phyloP scores from a whole-genome alignment of 2,888 invertebrate species.

The Drosophila tripunctata region DNA sequence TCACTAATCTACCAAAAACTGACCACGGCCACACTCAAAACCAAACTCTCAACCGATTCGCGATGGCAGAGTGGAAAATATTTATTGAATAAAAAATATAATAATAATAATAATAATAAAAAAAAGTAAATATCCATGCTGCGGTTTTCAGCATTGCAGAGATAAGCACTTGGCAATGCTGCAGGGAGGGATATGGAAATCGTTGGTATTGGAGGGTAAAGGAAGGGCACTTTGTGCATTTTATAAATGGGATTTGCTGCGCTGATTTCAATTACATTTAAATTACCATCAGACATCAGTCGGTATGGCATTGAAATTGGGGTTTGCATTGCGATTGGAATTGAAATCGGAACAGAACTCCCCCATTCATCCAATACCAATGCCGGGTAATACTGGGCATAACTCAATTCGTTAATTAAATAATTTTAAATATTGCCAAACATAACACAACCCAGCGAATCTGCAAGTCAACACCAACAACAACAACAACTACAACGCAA shows the following conservation, averaged over 20 bases:
- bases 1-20: conserved; percentile 54
- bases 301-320: too few species aligned
- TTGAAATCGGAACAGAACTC: not conserved
- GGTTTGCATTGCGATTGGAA: too few species aligned
- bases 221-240: conserved; percentile 6
- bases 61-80: conserved; percentile 16
- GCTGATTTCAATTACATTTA: conserved; percentile 76
- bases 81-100: not conserved
- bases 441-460: conserved; percentile 45
- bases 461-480: conserved; percentile 14
- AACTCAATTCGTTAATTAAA: conserved; percentile 79
- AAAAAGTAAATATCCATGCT: conserved; percentile 6
- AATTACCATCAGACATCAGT: conserved; percentile 54
- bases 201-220: not conserved
- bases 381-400: conserved; percentile 29
- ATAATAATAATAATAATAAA: not conserved
- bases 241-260: conserved; percentile 59
- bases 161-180: conserved; percentile 35
- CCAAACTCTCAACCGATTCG: conserved; percentile 1
- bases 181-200: not conserved
- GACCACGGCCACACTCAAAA: conserved; percentile 1
- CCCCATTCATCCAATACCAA: conserved; percentile 9
- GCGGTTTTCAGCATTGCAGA: conserved; percentile 41
- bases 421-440: conserved; percentile 77
- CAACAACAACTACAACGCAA: conserved; percentile 26